Conservation (phyloP, 2,888 invertebrate genomes). For the Pristionchus fissidentatus region DNA sequence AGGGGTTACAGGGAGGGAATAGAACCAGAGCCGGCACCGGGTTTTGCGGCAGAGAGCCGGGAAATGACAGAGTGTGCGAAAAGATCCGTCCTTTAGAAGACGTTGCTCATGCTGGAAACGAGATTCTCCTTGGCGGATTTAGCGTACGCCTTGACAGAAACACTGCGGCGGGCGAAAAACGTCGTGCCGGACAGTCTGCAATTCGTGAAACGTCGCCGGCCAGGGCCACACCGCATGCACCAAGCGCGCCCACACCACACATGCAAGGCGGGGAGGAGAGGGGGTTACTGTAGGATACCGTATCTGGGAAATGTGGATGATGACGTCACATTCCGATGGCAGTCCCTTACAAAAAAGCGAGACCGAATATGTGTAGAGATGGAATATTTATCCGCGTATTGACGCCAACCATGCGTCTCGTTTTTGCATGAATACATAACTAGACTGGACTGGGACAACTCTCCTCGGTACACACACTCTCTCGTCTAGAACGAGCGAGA, state of each 20-base stretch:
- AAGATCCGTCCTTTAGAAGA: slow-evolving; percentile 6
- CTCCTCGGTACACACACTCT: neutral
- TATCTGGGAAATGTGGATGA: neutral
- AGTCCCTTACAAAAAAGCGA: no score
- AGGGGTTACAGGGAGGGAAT: slow-evolving; percentile 9
- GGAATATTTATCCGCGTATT: slow-evolving; percentile 30
- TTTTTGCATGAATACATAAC: slow-evolving; percentile 33
- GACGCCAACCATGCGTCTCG: neutral
- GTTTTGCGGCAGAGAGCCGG: neutral
- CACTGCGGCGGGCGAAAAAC: slow-evolving; percentile 23
- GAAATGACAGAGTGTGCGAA: neutral
- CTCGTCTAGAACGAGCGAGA: neutral
- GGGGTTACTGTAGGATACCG: neutral
- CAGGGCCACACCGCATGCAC: neutral
- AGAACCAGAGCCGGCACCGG: neutral
- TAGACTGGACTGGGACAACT: neutral
- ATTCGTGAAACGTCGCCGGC: neutral
- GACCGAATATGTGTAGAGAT: neutral
- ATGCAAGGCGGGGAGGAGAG: neutral
- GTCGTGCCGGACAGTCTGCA: slow-evolving; percentile 45
- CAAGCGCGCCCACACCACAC: slow-evolving; percentile 14
- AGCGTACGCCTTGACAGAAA: slow-evolving; percentile 37
- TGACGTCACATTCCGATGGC: no score
- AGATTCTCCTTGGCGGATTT: slow-evolving; percentile 1
- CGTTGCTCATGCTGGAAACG: neutral